Percentiles rank a stretch among this genome's conserved stretches.
phyloP scores from a whole-genome alignment of 2,113 vertebrate genomes.

The Oryzias javanicus region DNA sequence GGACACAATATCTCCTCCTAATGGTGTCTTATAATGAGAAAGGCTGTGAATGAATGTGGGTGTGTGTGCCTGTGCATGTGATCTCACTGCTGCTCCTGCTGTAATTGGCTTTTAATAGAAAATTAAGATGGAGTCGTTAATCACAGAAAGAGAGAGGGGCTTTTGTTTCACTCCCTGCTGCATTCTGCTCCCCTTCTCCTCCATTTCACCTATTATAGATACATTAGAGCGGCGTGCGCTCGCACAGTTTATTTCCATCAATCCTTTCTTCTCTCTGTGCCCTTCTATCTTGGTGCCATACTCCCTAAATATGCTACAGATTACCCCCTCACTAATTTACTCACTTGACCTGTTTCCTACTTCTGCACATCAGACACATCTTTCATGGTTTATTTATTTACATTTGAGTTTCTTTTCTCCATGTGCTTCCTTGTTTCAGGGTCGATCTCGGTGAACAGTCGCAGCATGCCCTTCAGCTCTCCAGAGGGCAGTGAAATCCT shows the following conservation, averaged over 20 bases:
- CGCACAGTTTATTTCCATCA: constrained; percentile 26
- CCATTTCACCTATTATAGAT: constrained; percentile 66
- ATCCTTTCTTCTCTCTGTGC: constrained; percentile 11
- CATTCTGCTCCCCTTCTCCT: constrained; percentile 71
- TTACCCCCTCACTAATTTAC: constrained; percentile 4
- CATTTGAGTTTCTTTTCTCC: too few relatives aligned
- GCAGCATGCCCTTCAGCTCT: constrained; percentile 89
- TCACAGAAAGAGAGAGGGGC: constrained; percentile 67
- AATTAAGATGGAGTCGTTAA: constrained; percentile 79
- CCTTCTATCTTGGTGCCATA: constrained; percentile 10
- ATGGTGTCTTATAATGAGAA: constrained; percentile 57
- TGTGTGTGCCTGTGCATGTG: constrained; percentile 32
- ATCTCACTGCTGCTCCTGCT: constrained; percentile 61
- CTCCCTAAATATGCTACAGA: constrained; percentile 29
- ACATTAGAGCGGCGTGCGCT: constrained; percentile 53
- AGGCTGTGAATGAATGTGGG: constrained; percentile 23
- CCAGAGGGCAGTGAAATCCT: constrained; percentile 89
- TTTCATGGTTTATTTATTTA: background rate
- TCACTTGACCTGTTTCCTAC: constrained; percentile 10
- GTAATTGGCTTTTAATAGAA: constrained; percentile 82
- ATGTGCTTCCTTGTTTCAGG: constrained; percentile 74
- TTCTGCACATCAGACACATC: background rate
- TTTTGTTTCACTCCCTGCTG: constrained; percentile 62
- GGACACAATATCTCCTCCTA: constrained; percentile 58
- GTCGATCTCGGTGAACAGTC: constrained; percentile 90